Conservation (phyloP, 2,797 vertebrate species). For the Hephaestus fuliginosus region DNA sequence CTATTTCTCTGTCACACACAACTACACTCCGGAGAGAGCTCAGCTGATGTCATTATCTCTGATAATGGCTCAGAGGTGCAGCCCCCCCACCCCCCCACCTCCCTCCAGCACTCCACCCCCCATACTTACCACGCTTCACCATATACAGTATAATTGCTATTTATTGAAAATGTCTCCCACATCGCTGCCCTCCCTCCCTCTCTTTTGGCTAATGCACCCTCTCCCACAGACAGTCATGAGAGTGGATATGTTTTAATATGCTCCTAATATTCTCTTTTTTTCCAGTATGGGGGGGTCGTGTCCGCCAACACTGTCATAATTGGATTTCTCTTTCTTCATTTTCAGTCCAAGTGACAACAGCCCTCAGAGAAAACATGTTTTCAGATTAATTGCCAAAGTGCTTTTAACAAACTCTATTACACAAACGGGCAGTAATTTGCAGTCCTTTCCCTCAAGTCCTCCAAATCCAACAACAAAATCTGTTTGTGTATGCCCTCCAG, state of each 20-base stretch:
- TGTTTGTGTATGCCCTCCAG: not conserved
- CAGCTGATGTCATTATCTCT: slow-evolving; percentile 80
- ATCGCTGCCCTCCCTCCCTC: slow-evolving; percentile 26
- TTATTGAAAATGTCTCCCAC: slow-evolving; percentile 74
- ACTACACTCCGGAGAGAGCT: slow-evolving; percentile 73
- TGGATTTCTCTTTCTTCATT: slow-evolving; percentile 64
- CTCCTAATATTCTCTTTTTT: slow-evolving; percentile 51
- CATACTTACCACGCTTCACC: slow-evolving; percentile 34
- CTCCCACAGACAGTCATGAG: slow-evolving; percentile 33
- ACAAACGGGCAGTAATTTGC: slow-evolving; percentile 45
- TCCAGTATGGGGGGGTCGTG: slow-evolving; percentile 25
- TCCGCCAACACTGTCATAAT: slow-evolving; percentile 56
- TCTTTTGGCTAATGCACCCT: slow-evolving; percentile 34
- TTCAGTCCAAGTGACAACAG: slow-evolving; percentile 58
- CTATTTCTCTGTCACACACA: slow-evolving; percentile 79
- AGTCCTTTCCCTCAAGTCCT: not conserved
- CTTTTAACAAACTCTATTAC: slow-evolving; percentile 52
- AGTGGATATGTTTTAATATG: slow-evolving; percentile 54
- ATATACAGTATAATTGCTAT: slow-evolving; percentile 70
- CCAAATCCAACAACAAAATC: not conserved
- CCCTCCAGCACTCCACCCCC: not conserved
- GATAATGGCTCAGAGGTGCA: slow-evolving; percentile 75
- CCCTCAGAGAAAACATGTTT: slow-evolving; percentile 58
- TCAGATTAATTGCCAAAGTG: slow-evolving; percentile 57
- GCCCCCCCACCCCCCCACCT: not conserved